These are phyloP conservation scores for Oedothorax gibbosus DNA, from an alignment of 1,140 invertebrate genomes.

Conservation along the genomic window DNA sequence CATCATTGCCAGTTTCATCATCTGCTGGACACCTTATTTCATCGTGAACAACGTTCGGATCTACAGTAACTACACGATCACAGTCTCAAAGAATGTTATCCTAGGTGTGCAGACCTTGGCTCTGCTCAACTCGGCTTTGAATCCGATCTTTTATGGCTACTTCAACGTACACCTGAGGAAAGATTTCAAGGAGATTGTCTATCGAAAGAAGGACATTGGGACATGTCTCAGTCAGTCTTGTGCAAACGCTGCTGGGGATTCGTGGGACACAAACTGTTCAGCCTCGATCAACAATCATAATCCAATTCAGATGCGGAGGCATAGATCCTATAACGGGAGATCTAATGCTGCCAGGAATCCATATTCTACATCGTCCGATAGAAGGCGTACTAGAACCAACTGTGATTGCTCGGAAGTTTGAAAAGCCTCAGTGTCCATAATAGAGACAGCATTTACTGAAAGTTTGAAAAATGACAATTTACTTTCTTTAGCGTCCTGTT, in stretches of 20 bases:
- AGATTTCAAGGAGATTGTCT: slow-evolving; percentile 57
- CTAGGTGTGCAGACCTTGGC: slow-evolving; percentile 69
- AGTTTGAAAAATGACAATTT: no score
- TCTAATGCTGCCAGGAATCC: not conserved
- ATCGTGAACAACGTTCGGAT: slow-evolving; percentile 67
- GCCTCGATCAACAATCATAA: slow-evolving; percentile 25
- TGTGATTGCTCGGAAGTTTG: slow-evolving; percentile 16
- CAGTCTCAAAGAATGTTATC: slow-evolving; percentile 67
- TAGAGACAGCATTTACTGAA: no score
- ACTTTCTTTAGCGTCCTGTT: no score
- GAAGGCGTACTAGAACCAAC: not conserved
- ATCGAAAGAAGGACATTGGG: slow-evolving; percentile 48
- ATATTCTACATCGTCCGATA: not conserved
- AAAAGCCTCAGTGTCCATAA: not conserved
- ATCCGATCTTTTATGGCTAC: slow-evolving; percentile 70
- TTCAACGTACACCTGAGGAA: slow-evolving; percentile 67
- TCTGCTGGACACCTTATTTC: slow-evolving; percentile 71
- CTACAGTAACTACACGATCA: slow-evolving; percentile 68
- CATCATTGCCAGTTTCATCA: slow-evolving; percentile 69
- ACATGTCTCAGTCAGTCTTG: slow-evolving; percentile 35
- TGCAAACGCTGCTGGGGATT: not conserved
- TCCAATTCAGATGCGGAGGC: not conserved
- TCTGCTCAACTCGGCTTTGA: slow-evolving; percentile 69
- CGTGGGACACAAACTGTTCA: slow-evolving; percentile 25
- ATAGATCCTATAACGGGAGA: slow-evolving; percentile 5